Base-by-base conservation (phyloP, 2,888 invertebrate genomes). In the Zhuqinia jingwanae region DNA sequence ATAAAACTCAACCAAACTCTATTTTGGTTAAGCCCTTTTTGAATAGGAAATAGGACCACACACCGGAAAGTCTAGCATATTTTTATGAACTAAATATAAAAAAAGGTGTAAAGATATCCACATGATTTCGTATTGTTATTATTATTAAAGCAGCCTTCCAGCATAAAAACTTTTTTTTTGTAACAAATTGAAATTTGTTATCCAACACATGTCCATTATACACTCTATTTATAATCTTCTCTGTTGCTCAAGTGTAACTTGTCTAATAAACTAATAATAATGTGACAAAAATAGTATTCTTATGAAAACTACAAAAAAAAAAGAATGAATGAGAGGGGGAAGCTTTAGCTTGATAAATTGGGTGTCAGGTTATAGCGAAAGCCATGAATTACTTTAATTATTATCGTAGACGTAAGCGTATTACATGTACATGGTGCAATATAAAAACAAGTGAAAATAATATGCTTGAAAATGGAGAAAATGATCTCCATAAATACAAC, bases 1-100 rank as follows among this genome's bases (percentile, higher is more conserved):
- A n/a, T n/a, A n/a, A n/a, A n/a, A n/a, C n/a, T n/a, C n/a, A n/a
- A n/a, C n/a, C n/a, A 13, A 13, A 15, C 50, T 2, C 2, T 50
- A 13, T 50, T 5, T 50, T 50, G 50, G 50, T 50, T 2, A 50
- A 58, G 2, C 15, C 13, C 20, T 25, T 58, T 58, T 20, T 25
- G 25, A 22, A 20, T 25, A 70, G 27, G 83, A 83, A 22, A 20
- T 25, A 70, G 27, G 83, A 83, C 83, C 83, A 83, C 83, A 83
- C 83, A 83, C 65, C 63, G 42, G 42, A 63, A 63, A 25, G 76
- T 42, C 6, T 15, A 13, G 15, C 27, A 60, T 25, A n/a, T n/a
- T n/a, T n/a, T 60, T 56, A 58, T 42, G 13, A 68, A 30, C n/a
- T 42, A 58, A n/a, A 56, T 30, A n/a, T n/a, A n/a, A n/a, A n/a